phyloP scores from a whole-genome alignment of 2,113 vertebrate species.

The Saiga tatarica region DNA sequence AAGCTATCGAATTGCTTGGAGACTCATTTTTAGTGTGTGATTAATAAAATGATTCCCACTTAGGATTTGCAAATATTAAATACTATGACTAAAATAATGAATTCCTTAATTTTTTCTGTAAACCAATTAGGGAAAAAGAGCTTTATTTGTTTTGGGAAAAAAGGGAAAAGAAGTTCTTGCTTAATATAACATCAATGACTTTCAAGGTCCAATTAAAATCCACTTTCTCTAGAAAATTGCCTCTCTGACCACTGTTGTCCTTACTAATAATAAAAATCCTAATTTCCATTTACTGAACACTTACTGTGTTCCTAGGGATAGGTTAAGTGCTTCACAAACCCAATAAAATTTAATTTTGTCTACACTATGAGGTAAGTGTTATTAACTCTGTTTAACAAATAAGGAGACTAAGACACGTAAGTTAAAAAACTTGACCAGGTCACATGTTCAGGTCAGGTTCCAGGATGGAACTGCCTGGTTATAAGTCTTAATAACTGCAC shows the following conservation, averaged over 20 bases:
- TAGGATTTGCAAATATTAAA: slow-evolving; percentile 67
- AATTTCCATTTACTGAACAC: background rate
- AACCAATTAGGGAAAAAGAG: background rate
- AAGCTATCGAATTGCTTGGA: slow-evolving; percentile 60
- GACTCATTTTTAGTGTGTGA: slow-evolving; percentile 53
- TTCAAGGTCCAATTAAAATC: slow-evolving; percentile 36
- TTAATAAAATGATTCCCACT: slow-evolving; percentile 60
- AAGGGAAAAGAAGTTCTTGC: background rate
- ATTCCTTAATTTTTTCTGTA: slow-evolving; percentile 51
- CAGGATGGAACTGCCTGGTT: background rate
- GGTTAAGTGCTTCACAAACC: background rate
- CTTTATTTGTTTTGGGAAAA: slow-evolving; percentile 25
- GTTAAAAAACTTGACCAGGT: background rate
- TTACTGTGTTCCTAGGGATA: background rate
- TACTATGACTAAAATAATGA: slow-evolving; percentile 51
- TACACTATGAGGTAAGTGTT: background rate
- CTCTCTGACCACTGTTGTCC: background rate
- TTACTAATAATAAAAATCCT: background rate
- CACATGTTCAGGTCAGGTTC: background rate
- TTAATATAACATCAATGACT: background rate
- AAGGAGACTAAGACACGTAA: background rate
- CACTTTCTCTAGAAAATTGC: background rate
- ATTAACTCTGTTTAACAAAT: background rate
- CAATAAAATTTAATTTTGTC: background rate
- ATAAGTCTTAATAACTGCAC: background rate